Base-by-base conservation (phyloP, 2,888 invertebrate species). In the Troides helena region DNA sequence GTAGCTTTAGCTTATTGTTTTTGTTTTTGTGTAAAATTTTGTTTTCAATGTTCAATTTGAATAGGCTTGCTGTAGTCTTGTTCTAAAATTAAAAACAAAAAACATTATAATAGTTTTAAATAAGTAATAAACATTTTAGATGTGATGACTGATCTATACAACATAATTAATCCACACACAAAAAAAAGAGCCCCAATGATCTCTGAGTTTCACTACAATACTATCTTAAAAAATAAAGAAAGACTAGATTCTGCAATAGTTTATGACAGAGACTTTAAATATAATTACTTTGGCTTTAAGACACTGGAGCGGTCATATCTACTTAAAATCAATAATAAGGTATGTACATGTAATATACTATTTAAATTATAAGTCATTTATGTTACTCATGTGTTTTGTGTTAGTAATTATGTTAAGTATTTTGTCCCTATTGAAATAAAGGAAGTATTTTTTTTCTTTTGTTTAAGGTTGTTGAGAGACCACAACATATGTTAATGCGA, bases 221-320 rank as follows among this genome's bases (percentile, higher is more conserved):
- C 99, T 63, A 95, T 99, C 17, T 95, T 96, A 92, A 94, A 96
- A 71, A 95, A 99, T 89, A 96, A 98, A n/a, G 97, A 98, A 79
- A 94, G 94, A 72, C 90, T 99, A 65, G 98, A 99, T 88, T 98
- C 99, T 0, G 96, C 98, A 25, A 98, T 99, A 77, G 97, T 99
- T 58, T 99, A 99, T 86, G 98, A 99, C 83, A 94, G 99, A 77
- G 99, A 99, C 88, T 99, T 98, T 86, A 96, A 95, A 71, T 99
- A 99, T 89, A 99, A 98, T 83, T 99, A 98, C 85, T 99, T 99
- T 93, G 99, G 99, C n/a, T 99, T 99, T 83, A 99, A 99, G 94
- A 99, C 99, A 0, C 90, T 99, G 68, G 99, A 99, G 82, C 94
- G 98, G 62, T 99, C 99, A 0, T 99, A 99, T 86, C 92, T 99